Percentiles rank a stretch among this genome's conserved stretches.
These are phyloP conservation scores for Ptyas mucosa DNA, from an alignment of 2,113 vertebrate species.

Conservation along the genomic window DNA sequence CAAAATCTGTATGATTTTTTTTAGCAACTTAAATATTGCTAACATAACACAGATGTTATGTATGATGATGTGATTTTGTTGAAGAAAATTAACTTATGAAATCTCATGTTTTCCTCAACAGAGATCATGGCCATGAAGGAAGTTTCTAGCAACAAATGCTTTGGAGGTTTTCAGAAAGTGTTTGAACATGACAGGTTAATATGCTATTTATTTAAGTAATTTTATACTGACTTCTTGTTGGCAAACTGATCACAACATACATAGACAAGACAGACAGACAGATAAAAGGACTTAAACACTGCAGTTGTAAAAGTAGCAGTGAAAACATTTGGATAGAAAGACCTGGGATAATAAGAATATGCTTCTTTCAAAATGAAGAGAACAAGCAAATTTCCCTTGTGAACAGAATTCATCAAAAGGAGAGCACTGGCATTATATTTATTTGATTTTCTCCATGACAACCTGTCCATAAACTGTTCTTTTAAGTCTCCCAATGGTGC, in stretches of 20 bases:
- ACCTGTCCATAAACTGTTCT: neutral
- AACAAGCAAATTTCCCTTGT: neutral
- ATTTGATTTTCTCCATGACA: neutral
- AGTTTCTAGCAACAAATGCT: slow-evolving; percentile 89
- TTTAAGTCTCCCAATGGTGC: neutral
- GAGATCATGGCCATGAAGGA: slow-evolving; percentile 84
- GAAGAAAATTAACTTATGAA: neutral
- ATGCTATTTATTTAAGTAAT: neutral
- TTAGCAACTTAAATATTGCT: neutral
- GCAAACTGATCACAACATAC: neutral
- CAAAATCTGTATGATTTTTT: neutral
- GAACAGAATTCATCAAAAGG: neutral
- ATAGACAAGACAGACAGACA: neutral
- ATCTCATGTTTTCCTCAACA: slow-evolving; percentile 21
- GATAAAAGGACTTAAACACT: neutral
- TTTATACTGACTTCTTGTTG: neutral
- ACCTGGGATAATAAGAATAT: neutral
- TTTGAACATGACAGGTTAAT: slow-evolving; percentile 94
- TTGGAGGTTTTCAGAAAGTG: slow-evolving; percentile 93
- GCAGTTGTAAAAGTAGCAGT: neutral
- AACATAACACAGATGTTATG: neutral
- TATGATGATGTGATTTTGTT: neutral
- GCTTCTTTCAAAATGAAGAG: neutral
- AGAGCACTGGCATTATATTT: neutral
- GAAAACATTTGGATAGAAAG: neutral